Percentiles rank a stretch among this genome's conserved stretches.
These are phyloP conservation scores for Pseudorhombus dupliciocellatus DNA, from an alignment of 2,113 vertebrate species.

Conservation along the genomic window DNA sequence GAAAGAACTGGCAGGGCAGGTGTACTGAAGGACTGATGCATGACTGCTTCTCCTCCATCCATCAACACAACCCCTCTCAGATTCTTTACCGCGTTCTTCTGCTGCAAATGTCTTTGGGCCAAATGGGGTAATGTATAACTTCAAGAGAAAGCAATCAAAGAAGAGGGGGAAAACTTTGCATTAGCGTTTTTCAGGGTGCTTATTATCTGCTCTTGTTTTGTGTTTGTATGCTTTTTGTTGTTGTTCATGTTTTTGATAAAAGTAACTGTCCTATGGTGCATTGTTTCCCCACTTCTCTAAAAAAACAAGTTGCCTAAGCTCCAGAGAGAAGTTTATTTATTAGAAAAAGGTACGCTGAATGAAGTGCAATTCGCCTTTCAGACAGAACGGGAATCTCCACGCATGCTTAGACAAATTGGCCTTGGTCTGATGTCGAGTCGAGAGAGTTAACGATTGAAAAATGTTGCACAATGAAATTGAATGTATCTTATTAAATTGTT, in stretches of 20 bases:
- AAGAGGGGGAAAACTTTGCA: constrained; percentile 66
- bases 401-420: constrained; percentile 67
- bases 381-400: constrained; percentile 61
- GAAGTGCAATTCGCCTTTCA: constrained; percentile 78
- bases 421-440: constrained; percentile 63
- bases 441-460: constrained; percentile 72
- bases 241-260: constrained; percentile 71
- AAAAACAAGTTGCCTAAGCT: constrained; percentile 42
- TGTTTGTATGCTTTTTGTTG: constrained; percentile 69
- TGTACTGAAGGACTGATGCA: constrained; percentile 63
- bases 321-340: constrained; percentile 83
- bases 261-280: constrained; percentile 60
- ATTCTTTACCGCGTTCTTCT: constrained; percentile 72
- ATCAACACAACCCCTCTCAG: constrained; percentile 64
- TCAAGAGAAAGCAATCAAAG: constrained; percentile 65
- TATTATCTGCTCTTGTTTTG: constrained; percentile 59
- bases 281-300: constrained; percentile 70
- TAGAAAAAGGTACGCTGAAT: constrained; percentile 81
- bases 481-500: constrained; percentile 85
- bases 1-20: constrained; percentile 63
- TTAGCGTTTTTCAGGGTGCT: constrained; percentile 79
- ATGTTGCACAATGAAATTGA: constrained; percentile 86
- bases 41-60: constrained; percentile 46
- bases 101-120: constrained; percentile 74
- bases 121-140: constrained; percentile 66